phyloP scores from a whole-genome alignment of 2,797 vertebrate species.

The Remorina albescens region DNA sequence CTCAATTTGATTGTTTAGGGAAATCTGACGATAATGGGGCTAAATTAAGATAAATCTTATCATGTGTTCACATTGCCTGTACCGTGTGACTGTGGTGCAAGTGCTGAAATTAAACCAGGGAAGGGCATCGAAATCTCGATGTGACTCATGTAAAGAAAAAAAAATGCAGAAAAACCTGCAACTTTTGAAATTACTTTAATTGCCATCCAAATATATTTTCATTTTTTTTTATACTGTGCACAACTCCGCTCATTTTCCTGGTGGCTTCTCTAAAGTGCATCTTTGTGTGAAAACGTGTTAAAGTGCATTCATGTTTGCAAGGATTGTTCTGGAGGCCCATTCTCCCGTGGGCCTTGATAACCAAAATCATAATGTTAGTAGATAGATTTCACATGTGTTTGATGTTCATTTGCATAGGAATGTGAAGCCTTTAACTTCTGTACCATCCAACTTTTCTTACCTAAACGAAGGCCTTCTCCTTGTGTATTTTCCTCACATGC shows the following conservation, averaged over 20 bases:
- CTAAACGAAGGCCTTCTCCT: slow-evolving; percentile 46
- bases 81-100: background rate
- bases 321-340: slow-evolving; percentile 46
- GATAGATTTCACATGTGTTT: slow-evolving; percentile 56
- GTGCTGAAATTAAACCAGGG: background rate
- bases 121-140: background rate
- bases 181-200: background rate
- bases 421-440: slow-evolving; percentile 36
- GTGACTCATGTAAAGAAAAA: background rate
- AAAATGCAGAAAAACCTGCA: background rate
- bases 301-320: slow-evolving; percentile 28
- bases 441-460: slow-evolving; percentile 21
- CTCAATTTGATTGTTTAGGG: background rate
- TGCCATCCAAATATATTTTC: background rate
- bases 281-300: slow-evolving; percentile 13
- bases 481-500: slow-evolving; percentile 27
- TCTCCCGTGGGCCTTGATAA: slow-evolving; percentile 38
- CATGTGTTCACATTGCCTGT: background rate
- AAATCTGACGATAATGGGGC: background rate
- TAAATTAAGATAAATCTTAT: background rate
- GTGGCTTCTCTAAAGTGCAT: background rate
- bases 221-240: background rate
- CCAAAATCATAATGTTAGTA: slow-evolving; percentile 13
- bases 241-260: background rate
- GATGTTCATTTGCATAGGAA: slow-evolving; percentile 57